phyloP scores from a whole-genome alignment of 2,113 vertebrate species.

The Phrynosoma platyrhinos region DNA sequence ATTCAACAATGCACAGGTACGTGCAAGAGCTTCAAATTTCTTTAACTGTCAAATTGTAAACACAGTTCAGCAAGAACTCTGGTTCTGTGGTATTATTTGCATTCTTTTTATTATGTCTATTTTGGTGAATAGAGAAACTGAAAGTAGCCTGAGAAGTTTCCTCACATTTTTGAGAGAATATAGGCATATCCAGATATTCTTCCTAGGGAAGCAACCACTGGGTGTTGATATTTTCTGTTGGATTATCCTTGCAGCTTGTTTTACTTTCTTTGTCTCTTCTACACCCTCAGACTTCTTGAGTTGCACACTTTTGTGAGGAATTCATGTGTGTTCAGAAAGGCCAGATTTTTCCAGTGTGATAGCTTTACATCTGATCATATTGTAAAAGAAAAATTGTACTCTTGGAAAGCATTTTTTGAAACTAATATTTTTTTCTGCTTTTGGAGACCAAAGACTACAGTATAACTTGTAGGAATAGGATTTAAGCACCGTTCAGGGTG shows the following conservation, averaged over 20 bases:
- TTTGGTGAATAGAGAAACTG: not conserved
- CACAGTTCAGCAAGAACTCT: constrained; percentile 3
- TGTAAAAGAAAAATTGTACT: not conserved
- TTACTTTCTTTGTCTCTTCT: not conserved
- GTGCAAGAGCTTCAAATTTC: not conserved
- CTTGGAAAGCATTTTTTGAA: not conserved
- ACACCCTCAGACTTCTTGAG: not conserved
- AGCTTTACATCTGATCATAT: not conserved
- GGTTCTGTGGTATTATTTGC: not conserved
- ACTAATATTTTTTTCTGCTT: not conserved
- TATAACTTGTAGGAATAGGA: not conserved
- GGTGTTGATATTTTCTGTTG: not conserved
- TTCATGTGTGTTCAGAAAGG: not conserved
- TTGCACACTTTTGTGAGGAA: not conserved
- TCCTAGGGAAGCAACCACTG: not conserved
- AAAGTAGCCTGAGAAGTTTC: not conserved
- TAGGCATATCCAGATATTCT: not conserved
- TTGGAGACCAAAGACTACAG: not conserved
- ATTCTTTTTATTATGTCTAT: not conserved
- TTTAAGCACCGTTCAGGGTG: not conserved
- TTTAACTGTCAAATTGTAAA: not conserved
- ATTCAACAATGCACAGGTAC: constrained; percentile 18
- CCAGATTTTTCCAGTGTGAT: not conserved
- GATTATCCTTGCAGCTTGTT: not conserved
- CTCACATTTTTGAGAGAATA: not conserved